Evolutionary conservation across 1,140 invertebrate genomes (phyloP), one percentile per base, ranked within the genome.

Genomic region (Hyphantria cunea): DNA sequence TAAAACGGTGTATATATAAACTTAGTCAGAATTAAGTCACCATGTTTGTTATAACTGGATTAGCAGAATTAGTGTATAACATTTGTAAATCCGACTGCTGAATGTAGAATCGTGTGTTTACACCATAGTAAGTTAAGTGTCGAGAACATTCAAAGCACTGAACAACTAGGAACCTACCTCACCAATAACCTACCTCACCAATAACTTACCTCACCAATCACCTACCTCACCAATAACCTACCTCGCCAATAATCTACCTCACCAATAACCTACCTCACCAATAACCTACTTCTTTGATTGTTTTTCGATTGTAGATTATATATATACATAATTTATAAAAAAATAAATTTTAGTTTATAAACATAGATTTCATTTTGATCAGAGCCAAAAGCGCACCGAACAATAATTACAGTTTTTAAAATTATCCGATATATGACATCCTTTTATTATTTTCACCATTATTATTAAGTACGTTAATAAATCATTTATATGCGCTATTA

Each of bases 391-490:
- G 32, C 54, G 54, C 54, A 55, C 53, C 53, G 45, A 55, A 55
- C 53, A 55, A 44, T 55, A 39, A 45, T 34, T 45, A 55, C 53
- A 45, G 33, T 45, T 55, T 45, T 55, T 55, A 45, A 55, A 55
- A 47, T 55, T 55, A 55, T 55, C 53, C 45, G 53, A 45, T 55
- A 45, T 55, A 55, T 55, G 53, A 55, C 45, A 55, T 55, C 45
- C 45, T 55, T 55, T 55, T 44, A 13, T 55, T 3, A 55, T 44
- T 55, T 55, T 55, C 44, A 55, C 45, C 45, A 55, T 55, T 45
- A 55, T 55, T 12, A 32, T 55, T 14, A 55, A 55, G 32, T 45
- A 55, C 53, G 41, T 31, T 12, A 55, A 55, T 55, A 55, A 55
- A 55, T 42, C 41, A 47, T 55, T 55, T 55, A 55, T 55, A 45